Base-by-base conservation (phyloP, 2,888 invertebrate genomes). In the Phyto melanocephala region DNA sequence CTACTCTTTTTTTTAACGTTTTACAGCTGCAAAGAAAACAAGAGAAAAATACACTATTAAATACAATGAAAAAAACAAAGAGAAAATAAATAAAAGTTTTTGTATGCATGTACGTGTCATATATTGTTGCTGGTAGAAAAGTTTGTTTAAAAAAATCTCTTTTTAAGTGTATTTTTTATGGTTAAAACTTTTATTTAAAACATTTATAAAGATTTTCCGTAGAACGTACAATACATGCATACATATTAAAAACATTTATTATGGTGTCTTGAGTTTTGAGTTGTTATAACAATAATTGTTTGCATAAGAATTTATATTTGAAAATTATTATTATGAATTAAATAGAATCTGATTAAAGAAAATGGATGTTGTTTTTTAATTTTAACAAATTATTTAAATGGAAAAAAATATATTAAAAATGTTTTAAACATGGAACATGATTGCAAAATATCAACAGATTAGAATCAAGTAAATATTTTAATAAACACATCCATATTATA, bases 191-290 rank as follows among this genome's bases (percentile, higher is more conserved):
- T 72, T 47, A 28, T 56, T 56, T 2, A 45, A 71, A 50, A 60
- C 71, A 71, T 60, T 71, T 35, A 60, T 71, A 71, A 71, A 71
- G 71, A 71, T 60, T 42, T 68, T 40, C 54, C 6, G 5, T 1
- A 7, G 2, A 5, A 24, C 15, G n/a, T 24, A n/a, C 50, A 5
- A 24, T n/a, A n/a, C n/a, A 5, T n/a, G n/a, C n/a, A n/a, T n/a
- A n/a, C n/a, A n/a, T n/a, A n/a, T n/a, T n/a, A 15, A 52, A 24
- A 24, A 56, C 35, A 33, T 56, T 56, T 56, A 33, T 56, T 28
- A 17, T 33, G 8, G 33, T 33, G 56, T 35, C n/a, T 56, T 56
- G 2, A 33, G 28, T 54, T 35, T 33, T 56, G 15, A 35, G n/a
- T 35, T 22, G 11, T 22, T 40, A 22, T 35, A 35, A 58, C 3